phyloP scores from a whole-genome alignment of 2,888 invertebrate genomes.

The Chrysolina oricalcia region DNA sequence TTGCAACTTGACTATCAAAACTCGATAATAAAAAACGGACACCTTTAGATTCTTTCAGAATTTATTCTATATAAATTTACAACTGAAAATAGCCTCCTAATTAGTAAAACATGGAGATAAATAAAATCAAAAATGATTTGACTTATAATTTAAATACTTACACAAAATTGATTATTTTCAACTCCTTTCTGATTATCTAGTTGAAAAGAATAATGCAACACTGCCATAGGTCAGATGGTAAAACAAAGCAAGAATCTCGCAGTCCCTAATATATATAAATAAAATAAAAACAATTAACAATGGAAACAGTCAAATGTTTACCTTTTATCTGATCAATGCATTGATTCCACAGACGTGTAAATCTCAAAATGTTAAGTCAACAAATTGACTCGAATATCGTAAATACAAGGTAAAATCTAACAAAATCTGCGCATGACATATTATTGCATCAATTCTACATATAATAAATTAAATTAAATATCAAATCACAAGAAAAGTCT shows the following conservation, averaged over 20 bases:
- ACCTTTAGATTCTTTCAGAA: slow-evolving; percentile 44
- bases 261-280: slow-evolving; percentile 37
- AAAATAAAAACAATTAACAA: slow-evolving; percentile 35
- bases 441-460: slow-evolving; percentile 51
- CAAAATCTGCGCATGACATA: slow-evolving; percentile 61
- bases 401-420: slow-evolving; percentile 56
- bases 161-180: slow-evolving; percentile 36
- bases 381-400: slow-evolving; percentile 43
- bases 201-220: slow-evolving; percentile 35
- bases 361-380: slow-evolving; percentile 33
- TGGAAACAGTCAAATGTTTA: slow-evolving; percentile 13
- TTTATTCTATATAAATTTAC: slow-evolving; percentile 56
- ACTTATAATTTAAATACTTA: slow-evolving; percentile 44
- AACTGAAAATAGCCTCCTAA: slow-evolving; percentile 52
- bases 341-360: background rate
- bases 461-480: slow-evolving; percentile 45
- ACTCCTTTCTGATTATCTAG: slow-evolving; percentile 36
- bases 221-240: slow-evolving; percentile 27
- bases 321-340: background rate
- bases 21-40: background rate
- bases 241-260: slow-evolving; percentile 41
- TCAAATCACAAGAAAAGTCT: slow-evolving; percentile 44
- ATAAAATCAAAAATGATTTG: slow-evolving; percentile 49
- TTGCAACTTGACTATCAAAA: no score
- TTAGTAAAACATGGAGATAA: slow-evolving; percentile 50